Conservation (phyloP, 2,113 vertebrate species). For the Ivindomyrus marchei region DNA sequence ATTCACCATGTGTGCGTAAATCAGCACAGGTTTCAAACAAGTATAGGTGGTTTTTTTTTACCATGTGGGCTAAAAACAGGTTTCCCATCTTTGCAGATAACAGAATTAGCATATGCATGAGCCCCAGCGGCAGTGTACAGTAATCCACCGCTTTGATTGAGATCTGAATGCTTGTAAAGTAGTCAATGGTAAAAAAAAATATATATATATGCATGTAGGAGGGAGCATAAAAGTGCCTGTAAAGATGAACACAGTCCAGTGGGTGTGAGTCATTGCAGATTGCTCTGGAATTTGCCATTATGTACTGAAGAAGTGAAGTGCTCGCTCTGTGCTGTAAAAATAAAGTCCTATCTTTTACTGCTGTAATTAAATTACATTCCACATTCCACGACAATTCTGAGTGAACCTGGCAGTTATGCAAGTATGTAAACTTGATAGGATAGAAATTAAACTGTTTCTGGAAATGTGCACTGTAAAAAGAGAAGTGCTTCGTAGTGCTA, state of each 20-base stretch:
- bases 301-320: neutral
- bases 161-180: conserved; percentile 5
- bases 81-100: neutral
- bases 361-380: conserved; percentile 3
- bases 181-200: neutral
- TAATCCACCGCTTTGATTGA: neutral
- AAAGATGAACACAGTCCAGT: neutral
- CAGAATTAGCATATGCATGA: conserved; percentile 4
- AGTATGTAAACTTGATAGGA: neutral
- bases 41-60: neutral
- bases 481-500: neutral
- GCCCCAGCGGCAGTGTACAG: neutral
- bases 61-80: neutral
- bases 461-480: neutral
- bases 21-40: neutral
- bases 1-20: neutral
- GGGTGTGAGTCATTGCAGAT: conserved; percentile 11
- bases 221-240: neutral
- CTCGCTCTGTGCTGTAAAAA: neutral
- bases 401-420: conserved; percentile 1
- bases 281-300: conserved; percentile 11
- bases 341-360: neutral
- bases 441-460: conserved; percentile 7
- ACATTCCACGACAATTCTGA: neutral
- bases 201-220: neutral